These are phyloP conservation scores for Alligator mississippiensis DNA, from an alignment of 2,113 vertebrate species.

Conservation along the genomic window DNA sequence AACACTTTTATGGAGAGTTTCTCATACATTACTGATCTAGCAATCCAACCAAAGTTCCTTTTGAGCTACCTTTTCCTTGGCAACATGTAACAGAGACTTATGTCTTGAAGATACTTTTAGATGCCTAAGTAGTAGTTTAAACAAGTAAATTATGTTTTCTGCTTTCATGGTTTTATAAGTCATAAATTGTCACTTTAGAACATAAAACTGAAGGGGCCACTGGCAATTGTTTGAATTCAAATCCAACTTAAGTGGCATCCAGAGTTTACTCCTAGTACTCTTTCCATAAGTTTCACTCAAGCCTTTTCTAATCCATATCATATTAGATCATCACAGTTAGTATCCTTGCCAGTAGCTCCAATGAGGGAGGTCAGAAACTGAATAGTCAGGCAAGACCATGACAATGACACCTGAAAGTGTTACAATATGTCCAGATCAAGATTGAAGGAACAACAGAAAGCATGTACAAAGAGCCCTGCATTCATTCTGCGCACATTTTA, in stretches of 20 bases:
- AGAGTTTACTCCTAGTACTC: background rate
- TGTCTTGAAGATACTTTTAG: background rate
- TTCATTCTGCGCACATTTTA: background rate
- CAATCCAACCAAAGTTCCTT: background rate
- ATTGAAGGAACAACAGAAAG: background rate
- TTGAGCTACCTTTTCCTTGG: background rate
- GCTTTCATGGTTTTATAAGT: background rate
- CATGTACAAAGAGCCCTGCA: background rate
- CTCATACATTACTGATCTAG: background rate
- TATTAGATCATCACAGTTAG: background rate
- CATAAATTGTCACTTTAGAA: slow-evolving; percentile 38
- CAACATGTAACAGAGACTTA: background rate
- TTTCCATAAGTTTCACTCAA: background rate
- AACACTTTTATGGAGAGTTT: slow-evolving; percentile 22
- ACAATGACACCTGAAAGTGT: background rate
- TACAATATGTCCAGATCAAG: background rate
- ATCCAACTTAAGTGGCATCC: background rate
- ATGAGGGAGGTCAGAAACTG: background rate
- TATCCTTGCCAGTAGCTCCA: background rate
- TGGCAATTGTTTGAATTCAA: slow-evolving; percentile 8
- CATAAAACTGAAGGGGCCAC: slow-evolving; percentile 19
- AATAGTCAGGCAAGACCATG: background rate
- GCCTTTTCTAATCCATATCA: background rate
- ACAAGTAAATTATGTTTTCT: background rate
- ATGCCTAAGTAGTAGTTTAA: background rate